Base-by-base conservation (phyloP, 1,140 invertebrate genomes). In the Uloborus diversus region DNA sequence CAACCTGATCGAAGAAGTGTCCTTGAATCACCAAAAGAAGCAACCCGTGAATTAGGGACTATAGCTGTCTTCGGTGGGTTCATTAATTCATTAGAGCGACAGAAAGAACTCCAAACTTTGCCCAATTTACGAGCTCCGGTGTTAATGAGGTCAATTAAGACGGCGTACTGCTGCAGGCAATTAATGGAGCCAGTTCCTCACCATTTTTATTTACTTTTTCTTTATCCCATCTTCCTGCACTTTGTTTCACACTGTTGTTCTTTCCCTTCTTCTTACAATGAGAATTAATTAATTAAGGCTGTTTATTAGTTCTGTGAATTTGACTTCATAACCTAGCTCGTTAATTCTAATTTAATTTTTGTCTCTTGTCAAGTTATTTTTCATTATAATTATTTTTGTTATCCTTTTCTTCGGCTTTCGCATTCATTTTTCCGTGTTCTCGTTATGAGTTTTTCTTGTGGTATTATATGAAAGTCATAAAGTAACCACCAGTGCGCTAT, bases 331-430 rank as follows among this genome's bases (percentile, higher is more conserved):
- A 75, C 70, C 70, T 62, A 27, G 35, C 70, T 75, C 70, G 70
- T 75, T 75, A 75, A 75, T 75, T 75, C 70, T 75, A 75, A 75
- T 75, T 75, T 75, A 75, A 75, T 75, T 75, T 75, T 70, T 42
- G 37, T 20, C 25, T 30, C n/a, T 51, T 64, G 70, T 75, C 57
- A 75, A 23, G 51, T 66, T 66, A 66, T 66, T 66, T 42, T 37
- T 25, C 62, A 32, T 28, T 47, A 30, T 51, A 17, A 14, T 49
- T 28, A 7, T 66, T 9, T 7, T n/a, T 14, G n/a, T 30, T 71
- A 7, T 59, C 13, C 13, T 14, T 30, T 13, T n/a, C 7, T 28
- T 51, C 20, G 11, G n/a, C 17, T 14, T 30, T 28, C 25, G 30
- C 11, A 23, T 42, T 4, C 14, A 20, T 42, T 35, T 32, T 42